A percentile compares a stretch with the other conserved stretches of the same genome.
These are phyloP conservation scores for Oplegnathus fasciatus DNA, from an alignment of 2,113 vertebrate genomes.

Conservation along the genomic window DNA sequence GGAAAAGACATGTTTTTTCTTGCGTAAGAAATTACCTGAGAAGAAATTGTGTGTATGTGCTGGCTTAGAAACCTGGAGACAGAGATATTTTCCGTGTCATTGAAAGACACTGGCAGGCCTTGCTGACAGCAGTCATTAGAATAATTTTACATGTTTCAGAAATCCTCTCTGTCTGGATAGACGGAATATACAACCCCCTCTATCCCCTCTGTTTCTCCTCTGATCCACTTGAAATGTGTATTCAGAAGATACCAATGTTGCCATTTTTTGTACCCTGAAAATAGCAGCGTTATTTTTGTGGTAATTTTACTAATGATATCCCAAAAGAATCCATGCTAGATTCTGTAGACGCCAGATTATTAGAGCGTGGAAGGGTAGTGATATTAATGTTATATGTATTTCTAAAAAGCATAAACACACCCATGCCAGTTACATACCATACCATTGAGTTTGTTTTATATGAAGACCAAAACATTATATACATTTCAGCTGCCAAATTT, in stretches of 20 bases:
- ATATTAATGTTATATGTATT: slow-evolving; percentile 43
- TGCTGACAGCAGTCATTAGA: slow-evolving; percentile 72
- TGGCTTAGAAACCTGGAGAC: slow-evolving; percentile 23
- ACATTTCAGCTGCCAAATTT: background rate
- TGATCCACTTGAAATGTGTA: slow-evolving; percentile 58
- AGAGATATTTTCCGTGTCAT: slow-evolving; percentile 20
- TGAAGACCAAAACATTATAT: background rate
- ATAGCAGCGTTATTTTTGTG: slow-evolving; percentile 62
- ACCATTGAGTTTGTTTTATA: background rate
- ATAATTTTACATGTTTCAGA: slow-evolving; percentile 67
- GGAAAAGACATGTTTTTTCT: slow-evolving; percentile 1
- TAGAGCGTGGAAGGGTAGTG: slow-evolving; percentile 21
- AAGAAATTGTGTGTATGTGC: background rate
- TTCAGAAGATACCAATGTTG: slow-evolving; percentile 54
- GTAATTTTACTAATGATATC: slow-evolving; percentile 80
- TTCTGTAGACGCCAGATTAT: slow-evolving; percentile 45
- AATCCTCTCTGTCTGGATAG: slow-evolving; percentile 49
- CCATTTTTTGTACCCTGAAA: slow-evolving; percentile 63
- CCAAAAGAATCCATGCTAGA: slow-evolving; percentile 52
- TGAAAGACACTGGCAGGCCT: slow-evolving; percentile 45
- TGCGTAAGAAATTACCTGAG: slow-evolving; percentile 7
- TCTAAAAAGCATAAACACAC: slow-evolving; percentile 55
- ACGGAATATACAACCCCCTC: slow-evolving; percentile 26
- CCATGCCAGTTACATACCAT: too few relatives aligned
- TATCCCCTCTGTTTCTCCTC: slow-evolving; percentile 25